A percentile compares a stretch with the other conserved stretches of the same genome.
Conservation (phyloP, 2,113 vertebrate species). For the Epinephelus moara region DNA sequence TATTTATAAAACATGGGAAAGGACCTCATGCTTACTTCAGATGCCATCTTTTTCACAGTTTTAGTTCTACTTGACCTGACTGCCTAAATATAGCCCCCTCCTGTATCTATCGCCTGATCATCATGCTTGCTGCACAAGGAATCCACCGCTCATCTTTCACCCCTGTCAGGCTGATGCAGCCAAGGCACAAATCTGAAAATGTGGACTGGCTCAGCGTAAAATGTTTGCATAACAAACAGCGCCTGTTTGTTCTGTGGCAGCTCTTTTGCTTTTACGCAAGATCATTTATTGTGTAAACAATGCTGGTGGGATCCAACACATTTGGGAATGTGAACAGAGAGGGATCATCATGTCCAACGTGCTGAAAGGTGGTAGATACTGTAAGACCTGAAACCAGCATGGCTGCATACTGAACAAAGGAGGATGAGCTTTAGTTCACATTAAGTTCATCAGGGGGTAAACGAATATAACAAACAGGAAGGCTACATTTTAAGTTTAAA, state of each 20-base stretch:
- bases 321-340: constrained; percentile 29
- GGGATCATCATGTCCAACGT: background rate
- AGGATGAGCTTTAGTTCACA: background rate
- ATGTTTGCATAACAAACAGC: constrained; percentile 67
- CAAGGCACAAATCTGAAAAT: constrained; percentile 9
- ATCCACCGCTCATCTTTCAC: constrained; percentile 8
- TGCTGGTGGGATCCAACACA: background rate
- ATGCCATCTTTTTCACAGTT: background rate
- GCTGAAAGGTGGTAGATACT: background rate
- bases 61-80: background rate
- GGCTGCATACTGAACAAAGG: background rate
- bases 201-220: constrained; percentile 14
- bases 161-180: background rate
- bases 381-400: background rate
- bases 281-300: constrained; percentile 53
- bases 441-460: background rate
- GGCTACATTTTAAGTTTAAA: background rate
- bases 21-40: background rate
- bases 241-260: constrained; percentile 25
- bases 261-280: constrained; percentile 3
- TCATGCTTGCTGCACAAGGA: background rate
- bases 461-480: too few species aligned
- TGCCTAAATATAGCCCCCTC: background rate
- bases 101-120: background rate
- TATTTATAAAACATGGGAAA: background rate